phyloP scores from a whole-genome alignment of 2,797 vertebrate genomes.

The Thaleichthys pacificus region DNA sequence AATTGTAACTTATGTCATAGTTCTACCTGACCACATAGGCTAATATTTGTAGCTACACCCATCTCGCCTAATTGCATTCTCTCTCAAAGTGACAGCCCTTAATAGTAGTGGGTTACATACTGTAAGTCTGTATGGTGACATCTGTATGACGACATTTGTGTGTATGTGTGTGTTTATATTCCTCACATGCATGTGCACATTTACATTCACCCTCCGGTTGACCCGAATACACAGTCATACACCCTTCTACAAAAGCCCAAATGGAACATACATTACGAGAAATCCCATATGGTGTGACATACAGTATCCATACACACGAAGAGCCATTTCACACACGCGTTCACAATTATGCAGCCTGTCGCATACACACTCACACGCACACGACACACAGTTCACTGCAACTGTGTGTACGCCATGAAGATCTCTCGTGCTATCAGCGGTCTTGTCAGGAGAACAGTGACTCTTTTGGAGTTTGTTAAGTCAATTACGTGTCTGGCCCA shows the following conservation, averaged over 20 bases:
- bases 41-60: no score
- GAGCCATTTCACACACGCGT: constrained; percentile 40
- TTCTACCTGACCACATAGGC: no score
- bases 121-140: background rate
- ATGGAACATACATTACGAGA: constrained; percentile 22
- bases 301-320: constrained; percentile 9
- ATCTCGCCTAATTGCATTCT: no score
- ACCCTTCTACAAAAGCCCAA: constrained; percentile 23
- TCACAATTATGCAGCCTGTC: constrained; percentile 36
- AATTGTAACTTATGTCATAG: no score
- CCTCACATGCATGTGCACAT: constrained; percentile 2
- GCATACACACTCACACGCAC: constrained; percentile 12
- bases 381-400: background rate
- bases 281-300: background rate
- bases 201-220: constrained; percentile 37
- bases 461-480: constrained; percentile 1
- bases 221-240: constrained; percentile 51
- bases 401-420: no score
- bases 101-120: no score
- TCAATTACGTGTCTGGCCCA: background rate
- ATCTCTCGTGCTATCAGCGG: background rate
- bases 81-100: no score
- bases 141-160: background rate
- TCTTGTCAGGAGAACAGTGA: constrained; percentile 6
- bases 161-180: background rate